These are phyloP conservation scores for Halyomorpha halys DNA, from an alignment of 1,140 invertebrate genomes.

Conservation along the genomic window DNA sequence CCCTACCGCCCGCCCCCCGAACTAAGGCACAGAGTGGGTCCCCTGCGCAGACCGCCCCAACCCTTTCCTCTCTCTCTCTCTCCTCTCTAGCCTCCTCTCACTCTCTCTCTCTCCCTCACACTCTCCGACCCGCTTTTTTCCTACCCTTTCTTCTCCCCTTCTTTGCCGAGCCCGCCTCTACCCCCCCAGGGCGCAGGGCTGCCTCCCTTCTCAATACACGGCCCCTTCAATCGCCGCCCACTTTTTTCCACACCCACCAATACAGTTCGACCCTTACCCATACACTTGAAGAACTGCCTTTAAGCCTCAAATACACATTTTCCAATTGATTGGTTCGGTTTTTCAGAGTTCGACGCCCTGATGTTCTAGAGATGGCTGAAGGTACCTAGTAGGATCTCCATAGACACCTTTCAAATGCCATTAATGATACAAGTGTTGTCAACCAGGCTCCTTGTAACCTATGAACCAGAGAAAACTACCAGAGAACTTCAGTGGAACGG, in stretches of 20 bases:
- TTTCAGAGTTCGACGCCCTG: too few species aligned
- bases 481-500: too few species aligned
- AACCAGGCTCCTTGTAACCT: too few species aligned
- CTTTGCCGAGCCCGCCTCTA: constrained; percentile 9
- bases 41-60: background rate
- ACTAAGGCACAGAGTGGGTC: constrained; percentile 6
- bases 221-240: constrained; percentile 24
- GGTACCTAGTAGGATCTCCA: too few species aligned
- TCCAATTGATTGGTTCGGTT: too few species aligned
- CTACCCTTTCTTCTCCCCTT: constrained; percentile 23
- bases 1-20: constrained; percentile 28
- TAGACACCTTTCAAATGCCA: too few species aligned
- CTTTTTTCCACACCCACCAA: constrained; percentile 23
- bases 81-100: constrained; percentile 4
- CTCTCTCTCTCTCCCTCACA: constrained; percentile 5
- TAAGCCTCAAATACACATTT: too few species aligned
- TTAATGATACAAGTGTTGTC: too few species aligned
- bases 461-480: too few species aligned
- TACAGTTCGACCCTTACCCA: constrained; percentile 7
- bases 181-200: background rate
- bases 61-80: background rate
- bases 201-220: background rate
- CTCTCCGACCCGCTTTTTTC: constrained; percentile 17
- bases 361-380: too few species aligned
- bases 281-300: constrained; percentile 1